Percentiles rank a stretch among this genome's conserved stretches.
Evolutionary conservation across 2,888 invertebrate species (phyloP).

Genomic region (Andrena trimmerana): DNA sequence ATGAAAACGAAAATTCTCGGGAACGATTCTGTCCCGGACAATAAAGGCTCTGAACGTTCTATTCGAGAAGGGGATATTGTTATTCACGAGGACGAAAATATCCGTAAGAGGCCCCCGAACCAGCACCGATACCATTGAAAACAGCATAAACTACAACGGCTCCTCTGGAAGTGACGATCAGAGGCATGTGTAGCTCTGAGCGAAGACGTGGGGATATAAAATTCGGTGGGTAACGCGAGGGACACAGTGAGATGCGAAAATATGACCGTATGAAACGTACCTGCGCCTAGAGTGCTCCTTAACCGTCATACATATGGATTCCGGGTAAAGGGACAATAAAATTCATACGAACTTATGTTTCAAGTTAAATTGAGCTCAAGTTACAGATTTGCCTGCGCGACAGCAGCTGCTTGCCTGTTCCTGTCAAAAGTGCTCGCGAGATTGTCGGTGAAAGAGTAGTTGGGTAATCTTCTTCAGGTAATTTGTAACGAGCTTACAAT

Average conservation of each 20-base stretch:
- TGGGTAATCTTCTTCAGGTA: not conserved
- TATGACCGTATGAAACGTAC: not conserved
- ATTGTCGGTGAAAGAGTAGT: not conserved
- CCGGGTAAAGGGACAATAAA: too few species aligned
- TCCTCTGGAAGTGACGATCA: constrained; percentile 25
- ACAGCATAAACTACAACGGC: constrained; percentile 41
- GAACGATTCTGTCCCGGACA: constrained; percentile 2
- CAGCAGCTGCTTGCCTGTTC: too few species aligned
- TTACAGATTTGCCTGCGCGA: too few species aligned
- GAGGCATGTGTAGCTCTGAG: not conserved
- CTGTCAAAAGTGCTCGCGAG: not conserved
- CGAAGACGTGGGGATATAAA: constrained; percentile 11
- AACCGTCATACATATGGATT: not conserved
- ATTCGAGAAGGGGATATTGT: constrained; percentile 24
- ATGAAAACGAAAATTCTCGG: not conserved
- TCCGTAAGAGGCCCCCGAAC: constrained; percentile 20
- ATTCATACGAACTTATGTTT: too few species aligned
- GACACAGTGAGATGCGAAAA: constrained; percentile 5
- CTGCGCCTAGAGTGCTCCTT: not conserved
- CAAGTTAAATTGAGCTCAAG: too few species aligned
- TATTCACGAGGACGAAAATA: constrained; percentile 44
- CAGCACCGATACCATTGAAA: constrained; percentile 41
- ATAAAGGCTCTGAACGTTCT: not conserved
- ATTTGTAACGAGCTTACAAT: not conserved
- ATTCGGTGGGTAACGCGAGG: constrained; percentile 21